Conservation (phyloP, 2,797 vertebrate species). For the Petrocephalus schoutedeni region DNA sequence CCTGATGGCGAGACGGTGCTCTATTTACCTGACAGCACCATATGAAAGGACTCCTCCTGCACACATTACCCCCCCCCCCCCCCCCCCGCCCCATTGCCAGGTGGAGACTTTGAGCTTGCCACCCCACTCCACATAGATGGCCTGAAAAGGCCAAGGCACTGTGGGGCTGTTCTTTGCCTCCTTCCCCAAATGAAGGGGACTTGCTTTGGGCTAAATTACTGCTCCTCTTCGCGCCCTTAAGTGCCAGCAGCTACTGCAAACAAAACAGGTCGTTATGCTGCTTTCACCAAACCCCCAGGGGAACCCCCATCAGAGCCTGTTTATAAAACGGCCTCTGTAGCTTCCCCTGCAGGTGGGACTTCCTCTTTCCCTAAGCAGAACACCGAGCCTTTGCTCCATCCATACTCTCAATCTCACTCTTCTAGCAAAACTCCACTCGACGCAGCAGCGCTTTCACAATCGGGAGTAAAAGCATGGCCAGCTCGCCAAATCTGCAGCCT, state of each 20-base stretch:
- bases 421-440: not conserved
- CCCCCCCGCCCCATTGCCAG: not conserved
- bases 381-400: constrained; percentile 17
- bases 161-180: not conserved
- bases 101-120: not conserved
- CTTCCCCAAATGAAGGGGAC: not conserved
- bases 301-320: constrained; percentile 51
- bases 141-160: not conserved
- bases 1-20: not conserved
- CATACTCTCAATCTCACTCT: not conserved
- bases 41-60: not conserved
- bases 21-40: not conserved
- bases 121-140: not conserved
- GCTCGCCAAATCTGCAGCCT: not conserved
- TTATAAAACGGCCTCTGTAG: constrained; percentile 50
- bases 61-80: not conserved
- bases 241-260: constrained; percentile 11
- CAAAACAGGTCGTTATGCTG: constrained; percentile 60
- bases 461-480: not conserved
- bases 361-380: constrained; percentile 28
- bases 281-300: constrained; percentile 50
- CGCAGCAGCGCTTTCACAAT: not conserved
- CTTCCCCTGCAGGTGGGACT: constrained; percentile 49
- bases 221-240: not conserved
- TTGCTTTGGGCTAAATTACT: constrained; percentile 10